phyloP scores from a whole-genome alignment of 2,888 invertebrate genomes.

The Chorisops tibialis region DNA sequence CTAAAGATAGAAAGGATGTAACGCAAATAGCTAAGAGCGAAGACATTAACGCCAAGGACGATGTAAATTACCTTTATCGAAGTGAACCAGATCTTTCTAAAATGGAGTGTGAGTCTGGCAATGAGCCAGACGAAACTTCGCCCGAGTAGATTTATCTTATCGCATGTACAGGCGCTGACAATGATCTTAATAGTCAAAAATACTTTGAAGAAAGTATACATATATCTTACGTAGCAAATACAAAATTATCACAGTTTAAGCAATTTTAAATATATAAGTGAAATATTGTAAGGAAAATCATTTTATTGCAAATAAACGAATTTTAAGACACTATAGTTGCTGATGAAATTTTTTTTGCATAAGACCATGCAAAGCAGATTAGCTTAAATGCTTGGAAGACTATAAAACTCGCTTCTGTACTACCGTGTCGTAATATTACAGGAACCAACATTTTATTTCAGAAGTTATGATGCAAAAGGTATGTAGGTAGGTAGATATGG shows the following conservation, averaged over 20 bases:
- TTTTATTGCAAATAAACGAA: neutral
- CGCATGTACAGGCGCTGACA: neutral
- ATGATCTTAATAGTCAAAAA: neutral
- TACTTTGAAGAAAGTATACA: constrained; percentile 12
- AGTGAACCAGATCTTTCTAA: neutral
- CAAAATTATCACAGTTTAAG: neutral
- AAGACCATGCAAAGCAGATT: too few species aligned
- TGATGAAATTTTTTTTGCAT: too few species aligned
- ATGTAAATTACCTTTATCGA: neutral
- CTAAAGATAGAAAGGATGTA: neutral
- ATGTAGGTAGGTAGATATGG: too few species aligned
- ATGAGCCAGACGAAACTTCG: constrained; percentile 1
- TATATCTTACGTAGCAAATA: neutral
- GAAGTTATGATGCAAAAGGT: too few species aligned
- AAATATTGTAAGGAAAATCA: neutral
- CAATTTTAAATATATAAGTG: neutral
- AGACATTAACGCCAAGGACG: neutral
- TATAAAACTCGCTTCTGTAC: too few species aligned
- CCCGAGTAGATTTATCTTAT: neutral
- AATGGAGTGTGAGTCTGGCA: neutral
- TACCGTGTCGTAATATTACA: too few species aligned
- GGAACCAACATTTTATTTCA: too few species aligned
- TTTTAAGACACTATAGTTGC: neutral
- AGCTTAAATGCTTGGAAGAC: too few species aligned
- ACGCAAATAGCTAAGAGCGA: neutral